Evolutionary conservation across 2,888 invertebrate species (phyloP), one percentile per base, ranked within the genome.

Genomic region (Antitype chi): DNA sequence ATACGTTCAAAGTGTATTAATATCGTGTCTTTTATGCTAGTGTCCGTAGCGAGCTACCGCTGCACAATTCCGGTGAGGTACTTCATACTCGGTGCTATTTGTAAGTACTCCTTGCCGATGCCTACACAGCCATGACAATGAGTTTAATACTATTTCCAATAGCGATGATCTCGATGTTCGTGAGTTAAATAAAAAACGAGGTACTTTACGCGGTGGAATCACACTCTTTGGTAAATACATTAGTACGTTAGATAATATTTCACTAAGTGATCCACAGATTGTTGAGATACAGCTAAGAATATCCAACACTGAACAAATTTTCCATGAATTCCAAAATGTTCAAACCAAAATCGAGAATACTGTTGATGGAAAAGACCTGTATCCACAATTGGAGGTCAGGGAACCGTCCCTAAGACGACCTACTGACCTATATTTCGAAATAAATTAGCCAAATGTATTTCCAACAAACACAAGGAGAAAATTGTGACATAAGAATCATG

Each of bases 51-150:
- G n/a, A 63, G 63, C 63, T n/a, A 43, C 63, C 17, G 63, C 43
- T 62, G 43, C 8, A 43, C 63, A 63, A 63, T 63, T 17, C 15
- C 63, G n/a, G 63, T 43, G 63, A 63, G 32, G 6, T 62, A 62
- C 60, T 62, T 62, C 60, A 62, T 60, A 32, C 23, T 32, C 60
- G 43, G 63, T 63, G 43, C 43, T 63, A n/a, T 43, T 64, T 64
- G 63, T 64, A 47, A 64, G 63, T 64, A 43, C 53, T 53, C 53
- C 4, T 53, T 53, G 4, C 9, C 53, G 53, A 4, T 53, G 23
- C 53, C 53, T 53, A 53, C 53, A 53, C 53, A 53, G 53, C 53
- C 63, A 62, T 64, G 52, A 28, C 6, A 49, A 52, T 49, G 25
- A 47, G 20, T 32, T 20, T 49, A 28, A 11, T 52, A 28, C 52